A percentile compares a stretch with the other conserved stretches of the same genome.
Evolutionary conservation across 2,113 vertebrate species (phyloP).

Genomic region (Corydoras maculifer): DNA sequence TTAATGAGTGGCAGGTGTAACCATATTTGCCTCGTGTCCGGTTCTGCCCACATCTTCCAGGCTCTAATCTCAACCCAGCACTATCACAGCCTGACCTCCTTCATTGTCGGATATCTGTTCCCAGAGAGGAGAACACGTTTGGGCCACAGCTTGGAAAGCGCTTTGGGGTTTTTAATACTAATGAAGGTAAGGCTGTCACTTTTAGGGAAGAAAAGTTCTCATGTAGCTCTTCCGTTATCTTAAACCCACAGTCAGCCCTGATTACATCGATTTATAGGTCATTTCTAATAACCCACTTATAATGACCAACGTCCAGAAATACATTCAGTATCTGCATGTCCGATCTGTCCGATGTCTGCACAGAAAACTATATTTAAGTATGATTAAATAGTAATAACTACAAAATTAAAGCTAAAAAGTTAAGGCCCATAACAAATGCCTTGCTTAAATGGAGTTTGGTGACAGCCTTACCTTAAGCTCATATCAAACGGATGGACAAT

Average conservation of each 20-base stretch:
- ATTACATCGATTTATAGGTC: conserved; percentile 51
- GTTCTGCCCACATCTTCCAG: conserved; percentile 18
- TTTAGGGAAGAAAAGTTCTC: conserved; percentile 29
- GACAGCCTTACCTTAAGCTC: conserved; percentile 11
- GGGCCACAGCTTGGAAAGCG: conserved; percentile 5
- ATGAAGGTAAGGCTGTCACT: conserved; percentile 36
- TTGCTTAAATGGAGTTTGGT: background rate
- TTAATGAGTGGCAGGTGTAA: conserved; percentile 61
- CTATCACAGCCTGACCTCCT: conserved; percentile 3
- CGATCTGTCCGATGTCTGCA: too few relatives aligned
- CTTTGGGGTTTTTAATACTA: conserved; percentile 64
- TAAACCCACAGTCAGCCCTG: conserved; percentile 40
- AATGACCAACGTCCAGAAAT: conserved; percentile 8
- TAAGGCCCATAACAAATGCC: too few relatives aligned
- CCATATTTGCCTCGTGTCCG: conserved; percentile 25
- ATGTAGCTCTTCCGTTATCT: conserved; percentile 37
- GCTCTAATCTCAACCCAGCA: conserved; percentile 27
- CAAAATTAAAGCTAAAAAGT: too few relatives aligned
- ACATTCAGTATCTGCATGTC: too few relatives aligned
- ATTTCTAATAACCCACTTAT: conserved; percentile 41
- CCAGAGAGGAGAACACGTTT: too few relatives aligned
- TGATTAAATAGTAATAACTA: too few relatives aligned
- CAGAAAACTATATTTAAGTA: too few relatives aligned
- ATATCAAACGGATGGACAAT: conserved; percentile 21
- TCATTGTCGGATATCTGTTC: conserved; percentile 17